These are phyloP conservation scores for Tympanuchus pallidicinctus DNA, from an alignment of 2,113 vertebrate genomes.

Conservation along the genomic window DNA sequence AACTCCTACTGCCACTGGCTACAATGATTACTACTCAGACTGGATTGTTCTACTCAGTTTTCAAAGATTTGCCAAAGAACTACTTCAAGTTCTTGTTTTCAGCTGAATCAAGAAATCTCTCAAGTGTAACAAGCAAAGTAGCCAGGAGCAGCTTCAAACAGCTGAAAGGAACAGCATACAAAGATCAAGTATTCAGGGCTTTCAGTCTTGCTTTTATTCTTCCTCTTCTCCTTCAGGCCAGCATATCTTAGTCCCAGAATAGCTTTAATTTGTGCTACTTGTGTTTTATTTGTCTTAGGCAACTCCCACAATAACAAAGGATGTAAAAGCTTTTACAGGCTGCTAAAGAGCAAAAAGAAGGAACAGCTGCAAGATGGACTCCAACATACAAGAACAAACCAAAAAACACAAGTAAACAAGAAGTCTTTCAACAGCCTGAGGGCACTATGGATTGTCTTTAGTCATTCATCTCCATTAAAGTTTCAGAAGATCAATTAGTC, in stretches of 20 bases:
- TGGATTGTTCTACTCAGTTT: background rate
- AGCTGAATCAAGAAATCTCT: background rate
- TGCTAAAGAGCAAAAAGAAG: constrained; percentile 27
- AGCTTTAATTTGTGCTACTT: background rate
- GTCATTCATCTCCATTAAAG: background rate
- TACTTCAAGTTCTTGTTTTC: background rate
- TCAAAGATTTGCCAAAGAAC: constrained; percentile 11
- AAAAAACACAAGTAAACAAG: background rate
- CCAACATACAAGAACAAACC: background rate
- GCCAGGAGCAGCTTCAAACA: constrained; percentile 9
- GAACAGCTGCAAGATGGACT: background rate
- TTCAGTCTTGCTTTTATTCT: background rate
- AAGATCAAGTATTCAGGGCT: background rate
- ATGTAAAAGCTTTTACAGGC: background rate
- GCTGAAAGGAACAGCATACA: background rate
- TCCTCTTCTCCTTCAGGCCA: background rate
- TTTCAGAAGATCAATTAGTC: background rate
- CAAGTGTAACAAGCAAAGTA: background rate
- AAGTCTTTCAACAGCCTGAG: background rate
- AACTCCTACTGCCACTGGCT: background rate
- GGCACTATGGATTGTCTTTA: background rate
- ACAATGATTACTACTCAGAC: background rate
- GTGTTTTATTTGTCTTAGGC: background rate
- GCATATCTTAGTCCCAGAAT: background rate
- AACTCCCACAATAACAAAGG: background rate